Evolutionary conservation across 2,888 invertebrate genomes (phyloP).

Genomic region (Nymphalis urticae): DNA sequence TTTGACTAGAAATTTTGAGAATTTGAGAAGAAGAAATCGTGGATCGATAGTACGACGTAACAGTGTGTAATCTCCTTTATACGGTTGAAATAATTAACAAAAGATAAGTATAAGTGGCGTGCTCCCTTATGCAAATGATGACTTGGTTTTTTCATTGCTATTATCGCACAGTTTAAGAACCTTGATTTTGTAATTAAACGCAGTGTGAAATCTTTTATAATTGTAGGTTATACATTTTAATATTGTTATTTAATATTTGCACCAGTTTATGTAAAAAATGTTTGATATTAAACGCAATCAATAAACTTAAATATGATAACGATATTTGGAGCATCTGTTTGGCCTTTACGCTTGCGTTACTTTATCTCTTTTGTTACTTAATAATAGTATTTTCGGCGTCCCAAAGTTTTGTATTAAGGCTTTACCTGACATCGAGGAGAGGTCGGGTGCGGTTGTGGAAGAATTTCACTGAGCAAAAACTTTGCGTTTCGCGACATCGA

Average conservation of each 20-base stretch:
- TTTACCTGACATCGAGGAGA: slow-evolving; percentile 41
- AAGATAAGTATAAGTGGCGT: slow-evolving; percentile 68
- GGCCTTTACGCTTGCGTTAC: neutral
- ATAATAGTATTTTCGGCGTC: slow-evolving; percentile 26
- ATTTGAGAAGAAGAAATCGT: neutral
- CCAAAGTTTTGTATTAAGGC: slow-evolving; percentile 47
- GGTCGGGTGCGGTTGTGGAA: slow-evolving; percentile 35
- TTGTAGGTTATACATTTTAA: slow-evolving; percentile 1
- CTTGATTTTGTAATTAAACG: slow-evolving; percentile 64
- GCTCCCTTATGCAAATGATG: slow-evolving; percentile 66
- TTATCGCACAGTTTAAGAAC: slow-evolving; percentile 55
- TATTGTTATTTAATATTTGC: neutral
- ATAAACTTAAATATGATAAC: no score
- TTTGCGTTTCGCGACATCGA: slow-evolving; percentile 61
- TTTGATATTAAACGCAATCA: no score
- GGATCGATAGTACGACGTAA: neutral
- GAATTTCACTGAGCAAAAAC: slow-evolving; percentile 46
- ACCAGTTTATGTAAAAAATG: neutral
- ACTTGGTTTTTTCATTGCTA: slow-evolving; percentile 52
- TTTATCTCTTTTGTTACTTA: slow-evolving; percentile 12
- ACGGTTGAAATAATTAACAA: slow-evolving; percentile 54
- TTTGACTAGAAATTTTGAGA: neutral
- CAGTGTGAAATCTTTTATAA: slow-evolving; percentile 40
- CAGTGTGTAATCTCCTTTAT: slow-evolving; percentile 20
- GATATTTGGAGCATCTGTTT: neutral